Conservation (phyloP, 2,797 vertebrate species). For the Aythya fuligula region DNA sequence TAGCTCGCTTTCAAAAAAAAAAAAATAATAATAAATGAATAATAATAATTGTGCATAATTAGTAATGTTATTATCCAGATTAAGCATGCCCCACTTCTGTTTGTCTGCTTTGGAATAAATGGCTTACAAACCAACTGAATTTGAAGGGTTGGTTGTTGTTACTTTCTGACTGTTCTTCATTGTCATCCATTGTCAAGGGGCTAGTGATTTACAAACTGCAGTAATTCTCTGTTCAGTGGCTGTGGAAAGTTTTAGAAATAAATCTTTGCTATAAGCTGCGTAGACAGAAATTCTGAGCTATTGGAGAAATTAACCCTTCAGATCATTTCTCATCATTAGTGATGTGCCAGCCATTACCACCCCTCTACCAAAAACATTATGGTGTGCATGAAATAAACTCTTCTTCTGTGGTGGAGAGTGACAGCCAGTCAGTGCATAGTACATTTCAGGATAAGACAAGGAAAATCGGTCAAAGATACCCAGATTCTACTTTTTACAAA, state of each 20-base stretch:
- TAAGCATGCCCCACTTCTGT: neutral
- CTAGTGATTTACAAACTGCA: neutral
- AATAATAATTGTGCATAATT: neutral
- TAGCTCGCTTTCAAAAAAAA: neutral
- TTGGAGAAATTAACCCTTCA: neutral
- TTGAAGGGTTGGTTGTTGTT: neutral
- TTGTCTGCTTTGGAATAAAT: neutral
- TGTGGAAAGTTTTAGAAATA: neutral
- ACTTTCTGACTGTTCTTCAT: neutral
- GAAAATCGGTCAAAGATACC: slow-evolving; percentile 18
- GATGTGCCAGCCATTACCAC: neutral
- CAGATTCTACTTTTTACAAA: slow-evolving; percentile 15
- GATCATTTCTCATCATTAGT: neutral
- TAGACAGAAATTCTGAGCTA: neutral
- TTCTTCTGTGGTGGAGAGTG: neutral
- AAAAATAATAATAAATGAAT: neutral
- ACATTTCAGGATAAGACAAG: neutral
- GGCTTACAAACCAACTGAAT: neutral
- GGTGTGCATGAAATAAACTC: neutral
- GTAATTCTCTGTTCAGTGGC: neutral
- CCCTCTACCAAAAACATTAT: neutral
- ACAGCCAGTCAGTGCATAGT: neutral
- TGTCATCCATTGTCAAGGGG: neutral
- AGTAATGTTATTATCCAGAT: neutral
- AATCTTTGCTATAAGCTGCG: neutral